phyloP scores from a whole-genome alignment of 2,797 vertebrate genomes.

The Uromys caudimaculatus region DNA sequence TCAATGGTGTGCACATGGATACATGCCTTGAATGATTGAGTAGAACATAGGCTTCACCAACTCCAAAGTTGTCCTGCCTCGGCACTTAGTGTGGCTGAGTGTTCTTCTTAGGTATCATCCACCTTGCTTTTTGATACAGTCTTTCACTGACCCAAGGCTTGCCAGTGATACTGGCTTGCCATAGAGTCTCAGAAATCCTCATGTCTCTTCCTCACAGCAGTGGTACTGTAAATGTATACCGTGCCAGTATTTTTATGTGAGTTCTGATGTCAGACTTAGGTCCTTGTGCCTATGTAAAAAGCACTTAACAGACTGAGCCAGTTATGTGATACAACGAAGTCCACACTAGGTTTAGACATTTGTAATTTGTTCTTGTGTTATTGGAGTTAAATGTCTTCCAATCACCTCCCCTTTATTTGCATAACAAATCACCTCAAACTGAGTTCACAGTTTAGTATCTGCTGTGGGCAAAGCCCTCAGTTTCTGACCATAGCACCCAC shows the following conservation, averaged over 20 bases:
- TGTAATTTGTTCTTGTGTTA: neutral
- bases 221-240: neutral
- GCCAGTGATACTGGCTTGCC: too few species aligned
- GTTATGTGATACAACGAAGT: neutral
- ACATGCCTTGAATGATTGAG: neutral
- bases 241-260: neutral
- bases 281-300: neutral
- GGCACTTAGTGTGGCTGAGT: neutral
- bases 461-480: neutral
- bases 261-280: neutral
- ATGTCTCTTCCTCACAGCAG: neutral
- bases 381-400: neutral
- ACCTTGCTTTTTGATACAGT: neutral
- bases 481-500: neutral
- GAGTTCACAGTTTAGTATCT: neutral
- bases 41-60: neutral
- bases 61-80: neutral
- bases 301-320: neutral
- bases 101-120: neutral
- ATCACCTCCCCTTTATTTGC: neutral
- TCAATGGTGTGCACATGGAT: neutral
- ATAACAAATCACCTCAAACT: conserved; percentile 13
- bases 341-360: neutral
- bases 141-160: neutral
- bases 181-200: too few species aligned